A percentile compares a stretch with the other conserved stretches of the same genome.
These are phyloP conservation scores for Oscheius sp. DNA, from an alignment of 1,140 invertebrate genomes.

Conservation along the genomic window DNA sequence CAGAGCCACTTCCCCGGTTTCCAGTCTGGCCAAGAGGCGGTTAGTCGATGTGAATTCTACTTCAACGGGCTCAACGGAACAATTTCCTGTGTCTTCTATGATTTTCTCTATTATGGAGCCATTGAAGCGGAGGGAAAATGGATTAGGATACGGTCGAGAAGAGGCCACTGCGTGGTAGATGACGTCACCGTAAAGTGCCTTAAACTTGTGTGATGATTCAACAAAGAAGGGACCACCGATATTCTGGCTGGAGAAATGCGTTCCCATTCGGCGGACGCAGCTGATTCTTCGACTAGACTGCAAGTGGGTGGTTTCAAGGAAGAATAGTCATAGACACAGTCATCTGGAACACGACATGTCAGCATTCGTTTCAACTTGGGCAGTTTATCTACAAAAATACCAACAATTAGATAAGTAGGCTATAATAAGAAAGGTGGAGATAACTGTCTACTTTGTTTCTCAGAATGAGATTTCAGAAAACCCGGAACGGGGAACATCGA, in stretches of 20 bases:
- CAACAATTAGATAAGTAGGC: no score
- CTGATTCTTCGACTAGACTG: not conserved
- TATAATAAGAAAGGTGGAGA: no score
- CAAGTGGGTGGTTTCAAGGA: conserved; percentile 4
- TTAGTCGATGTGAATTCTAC: conserved; percentile 1
- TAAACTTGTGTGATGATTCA: not conserved
- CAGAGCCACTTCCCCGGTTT: conserved; percentile 1
- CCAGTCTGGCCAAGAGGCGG: conserved; percentile 1
- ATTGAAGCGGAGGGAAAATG: not conserved
- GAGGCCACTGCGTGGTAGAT: not conserved
- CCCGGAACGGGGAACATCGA: no score
- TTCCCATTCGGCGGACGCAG: not conserved
- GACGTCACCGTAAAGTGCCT: conserved; percentile 8
- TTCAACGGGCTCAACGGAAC: not conserved
- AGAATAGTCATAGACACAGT: conserved; percentile 9
- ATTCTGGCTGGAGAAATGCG: no score
- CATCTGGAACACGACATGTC: conserved; percentile 1
- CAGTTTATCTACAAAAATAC: not conserved
- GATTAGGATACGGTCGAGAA: not conserved
- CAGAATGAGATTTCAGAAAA: no score
- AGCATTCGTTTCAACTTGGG: not conserved
- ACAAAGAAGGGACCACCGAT: not conserved
- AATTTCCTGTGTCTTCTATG: not conserved
- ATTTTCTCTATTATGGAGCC: not conserved
- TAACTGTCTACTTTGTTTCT: no score